These are phyloP conservation scores for Paramacrobiotus metropolitanus DNA, from an alignment of 1,140 invertebrate species.

Conservation along the genomic window DNA sequence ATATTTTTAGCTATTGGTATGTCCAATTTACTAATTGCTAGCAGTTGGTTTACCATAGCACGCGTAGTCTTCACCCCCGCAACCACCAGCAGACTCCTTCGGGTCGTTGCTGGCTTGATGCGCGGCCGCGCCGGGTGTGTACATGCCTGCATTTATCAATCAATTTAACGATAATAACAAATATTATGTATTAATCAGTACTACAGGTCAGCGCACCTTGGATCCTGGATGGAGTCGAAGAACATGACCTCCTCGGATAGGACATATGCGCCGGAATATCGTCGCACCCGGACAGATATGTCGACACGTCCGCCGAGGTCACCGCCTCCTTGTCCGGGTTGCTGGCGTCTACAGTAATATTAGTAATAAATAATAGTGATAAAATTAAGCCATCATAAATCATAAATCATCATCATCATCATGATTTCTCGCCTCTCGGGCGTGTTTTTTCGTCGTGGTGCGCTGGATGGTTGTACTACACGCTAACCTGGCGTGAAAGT, in stretches of 20 bases:
- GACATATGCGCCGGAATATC: conserved; percentile 94
- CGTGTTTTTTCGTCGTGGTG: no score
- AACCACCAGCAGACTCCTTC: conserved; percentile 25
- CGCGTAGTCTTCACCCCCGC: conserved; percentile 91
- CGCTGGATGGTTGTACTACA: not conserved
- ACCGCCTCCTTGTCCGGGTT: no score
- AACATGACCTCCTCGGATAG: conserved; percentile 98
- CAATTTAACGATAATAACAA: no score
- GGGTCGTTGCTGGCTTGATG: not conserved
- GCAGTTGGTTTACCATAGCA: conserved; percentile 89
- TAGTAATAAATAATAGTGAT: not conserved
- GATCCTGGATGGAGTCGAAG: conserved; percentile 77
- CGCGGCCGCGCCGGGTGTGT: not conserved
- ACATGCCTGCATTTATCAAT: no score
- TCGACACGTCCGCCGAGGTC: no score
- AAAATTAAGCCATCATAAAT: not conserved
- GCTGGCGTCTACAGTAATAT: conserved; percentile 36
- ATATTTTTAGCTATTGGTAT: no score
- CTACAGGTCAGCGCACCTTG: not conserved
- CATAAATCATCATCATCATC: no score
- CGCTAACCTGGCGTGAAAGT: conserved; percentile 37
- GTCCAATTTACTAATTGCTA: no score
- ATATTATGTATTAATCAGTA: not conserved
- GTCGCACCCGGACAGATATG: no score
- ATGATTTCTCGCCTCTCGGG: no score